Evolutionary conservation across 2,888 invertebrate genomes (phyloP).

Genomic region (Pasiphila rectangulata): DNA sequence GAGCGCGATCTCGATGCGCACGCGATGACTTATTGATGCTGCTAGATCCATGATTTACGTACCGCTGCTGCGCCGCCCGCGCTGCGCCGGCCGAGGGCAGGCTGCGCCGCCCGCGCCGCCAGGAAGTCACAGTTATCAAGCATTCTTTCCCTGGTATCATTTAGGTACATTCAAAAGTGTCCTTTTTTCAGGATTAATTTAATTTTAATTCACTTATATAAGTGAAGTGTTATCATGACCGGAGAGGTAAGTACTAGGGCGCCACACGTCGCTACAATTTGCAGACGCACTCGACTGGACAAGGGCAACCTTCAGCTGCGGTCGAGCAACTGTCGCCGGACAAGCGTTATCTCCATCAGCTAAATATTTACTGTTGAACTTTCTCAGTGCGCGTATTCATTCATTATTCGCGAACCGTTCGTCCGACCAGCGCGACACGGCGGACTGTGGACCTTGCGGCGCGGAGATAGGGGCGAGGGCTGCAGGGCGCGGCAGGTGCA

Average conservation of each 20-base stretch:
- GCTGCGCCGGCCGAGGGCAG: background rate
- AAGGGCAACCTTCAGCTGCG: too few species aligned
- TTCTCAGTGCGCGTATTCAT: slow-evolving; percentile 8
- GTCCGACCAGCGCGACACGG: background rate
- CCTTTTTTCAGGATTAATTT: too few species aligned
- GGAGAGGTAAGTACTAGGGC: background rate
- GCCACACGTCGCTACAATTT: too few species aligned
- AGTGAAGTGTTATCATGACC: background rate
- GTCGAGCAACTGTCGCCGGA: background rate
- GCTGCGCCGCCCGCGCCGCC: background rate
- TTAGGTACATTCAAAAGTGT: too few species aligned
- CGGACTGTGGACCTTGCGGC: background rate
- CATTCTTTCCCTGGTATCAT: too few species aligned
- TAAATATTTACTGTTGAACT: slow-evolving; percentile 13
- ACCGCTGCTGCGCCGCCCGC: background rate
- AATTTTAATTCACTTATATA: too few species aligned
- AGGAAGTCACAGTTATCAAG: background rate
- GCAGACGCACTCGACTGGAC: too few species aligned
- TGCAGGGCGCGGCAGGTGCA: slow-evolving; percentile 21
- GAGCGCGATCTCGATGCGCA: slow-evolving; percentile 27
- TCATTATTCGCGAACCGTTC: slow-evolving; percentile 11
- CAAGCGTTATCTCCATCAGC: slow-evolving; percentile 1
- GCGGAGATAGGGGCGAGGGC: background rate
- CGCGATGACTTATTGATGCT: slow-evolving; percentile 25
- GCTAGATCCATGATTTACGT: background rate